Conservation (phyloP, 1,140 invertebrate genomes). For the Drosophila saltans region DNA sequence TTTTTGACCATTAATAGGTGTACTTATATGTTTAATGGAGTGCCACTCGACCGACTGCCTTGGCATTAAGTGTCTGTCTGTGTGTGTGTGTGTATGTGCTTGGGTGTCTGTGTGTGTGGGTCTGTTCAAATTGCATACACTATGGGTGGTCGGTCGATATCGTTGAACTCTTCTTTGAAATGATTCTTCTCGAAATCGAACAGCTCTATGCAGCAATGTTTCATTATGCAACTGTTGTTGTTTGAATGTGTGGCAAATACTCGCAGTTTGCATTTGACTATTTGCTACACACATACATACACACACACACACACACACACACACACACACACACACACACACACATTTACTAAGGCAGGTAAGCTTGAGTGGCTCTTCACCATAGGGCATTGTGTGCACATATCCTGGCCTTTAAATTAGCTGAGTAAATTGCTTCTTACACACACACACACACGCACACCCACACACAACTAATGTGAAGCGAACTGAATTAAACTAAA, state of each 20-base stretch:
- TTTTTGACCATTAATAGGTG: constrained; percentile 80
- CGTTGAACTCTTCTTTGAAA: background rate
- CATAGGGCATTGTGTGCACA: constrained; percentile 9
- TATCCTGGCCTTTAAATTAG: constrained; percentile 56
- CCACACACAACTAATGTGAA: background rate
- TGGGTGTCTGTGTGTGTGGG: constrained; percentile 8
- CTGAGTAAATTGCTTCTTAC: constrained; percentile 47
- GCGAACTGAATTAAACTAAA: constrained; percentile 28
- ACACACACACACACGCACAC: constrained; percentile 9
- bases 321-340: no score
- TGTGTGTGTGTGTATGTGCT: background rate
- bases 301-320: constrained; percentile 16
- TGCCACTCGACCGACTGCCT: constrained; percentile 64
- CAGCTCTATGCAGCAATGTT: constrained; percentile 22
- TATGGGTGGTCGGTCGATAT: constrained; percentile 25
- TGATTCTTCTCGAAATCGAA: constrained; percentile 20
- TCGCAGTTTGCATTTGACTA: constrained; percentile 65
- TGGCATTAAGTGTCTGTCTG: constrained; percentile 28
- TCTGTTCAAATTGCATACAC: constrained; percentile 61
- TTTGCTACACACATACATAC: constrained; percentile 46
- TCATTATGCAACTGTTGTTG: constrained; percentile 54
- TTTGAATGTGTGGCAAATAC: constrained; percentile 74
- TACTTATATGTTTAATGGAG: constrained; percentile 81
- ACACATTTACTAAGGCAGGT: background rate
- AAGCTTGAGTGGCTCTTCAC: constrained; percentile 31